Conservation (phyloP, 2,113 vertebrate genomes). For the Fulmarus glacialis region DNA sequence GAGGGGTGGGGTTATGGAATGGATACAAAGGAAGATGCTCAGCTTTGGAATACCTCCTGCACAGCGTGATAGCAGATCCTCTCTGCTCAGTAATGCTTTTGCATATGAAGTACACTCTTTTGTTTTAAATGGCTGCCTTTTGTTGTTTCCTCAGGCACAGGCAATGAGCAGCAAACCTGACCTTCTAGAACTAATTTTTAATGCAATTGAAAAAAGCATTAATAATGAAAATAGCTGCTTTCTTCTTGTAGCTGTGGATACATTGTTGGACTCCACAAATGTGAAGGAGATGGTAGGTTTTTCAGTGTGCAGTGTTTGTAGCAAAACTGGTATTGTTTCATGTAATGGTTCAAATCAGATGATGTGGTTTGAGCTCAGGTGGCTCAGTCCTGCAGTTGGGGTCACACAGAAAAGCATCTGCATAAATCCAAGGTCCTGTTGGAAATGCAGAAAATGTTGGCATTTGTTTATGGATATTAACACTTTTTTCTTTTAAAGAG, state of each 20-base stretch:
- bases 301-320: not conserved
- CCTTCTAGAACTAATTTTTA: conserved; percentile 87
- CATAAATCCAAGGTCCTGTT: not conserved
- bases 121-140: conserved; percentile 20
- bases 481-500: not conserved
- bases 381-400: not conserved
- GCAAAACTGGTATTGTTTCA: not conserved
- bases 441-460: not conserved
- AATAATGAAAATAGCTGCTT: conserved; percentile 90
- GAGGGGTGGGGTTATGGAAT: not conserved
- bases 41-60: not conserved
- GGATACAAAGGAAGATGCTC: not conserved
- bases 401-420: not conserved
- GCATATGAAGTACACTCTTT: not conserved
- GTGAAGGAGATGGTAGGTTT: conserved; percentile 78
- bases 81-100: not conserved
- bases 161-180: conserved; percentile 89
- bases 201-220: conserved; percentile 83
- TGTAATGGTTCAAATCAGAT: not conserved
- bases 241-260: conserved; percentile 84
- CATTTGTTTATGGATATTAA: not conserved
- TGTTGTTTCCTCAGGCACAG: conserved; percentile 83
- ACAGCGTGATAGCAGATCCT: not conserved
- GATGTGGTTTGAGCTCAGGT: not conserved
- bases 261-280: conserved; percentile 67